phyloP scores from a whole-genome alignment of 2,888 invertebrate genomes.

The Ellobium chinense region DNA sequence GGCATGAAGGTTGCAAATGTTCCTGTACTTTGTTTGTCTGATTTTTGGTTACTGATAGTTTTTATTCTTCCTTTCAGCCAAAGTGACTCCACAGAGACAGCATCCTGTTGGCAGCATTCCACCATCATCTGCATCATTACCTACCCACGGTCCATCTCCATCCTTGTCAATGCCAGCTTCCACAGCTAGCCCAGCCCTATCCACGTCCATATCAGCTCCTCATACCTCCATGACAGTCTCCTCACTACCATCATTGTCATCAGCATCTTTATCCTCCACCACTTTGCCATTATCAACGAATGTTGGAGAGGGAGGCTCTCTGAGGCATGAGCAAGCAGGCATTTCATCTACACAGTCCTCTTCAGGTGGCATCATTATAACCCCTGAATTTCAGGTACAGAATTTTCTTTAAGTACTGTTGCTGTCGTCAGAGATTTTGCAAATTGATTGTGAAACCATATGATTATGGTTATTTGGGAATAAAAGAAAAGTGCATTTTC shows the following conservation, averaged over 20 bases:
- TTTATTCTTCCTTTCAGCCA: constrained; percentile 56
- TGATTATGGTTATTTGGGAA: too few relatives aligned
- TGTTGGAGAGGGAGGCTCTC: not conserved
- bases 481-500: too few relatives aligned
- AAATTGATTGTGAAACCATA: too few relatives aligned
- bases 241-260: constrained; percentile 23
- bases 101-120: constrained; percentile 50
- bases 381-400: constrained; percentile 40
- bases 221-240: constrained; percentile 40
- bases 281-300: constrained; percentile 15
- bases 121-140: constrained; percentile 36
- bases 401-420: too few relatives aligned
- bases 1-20: too few relatives aligned
- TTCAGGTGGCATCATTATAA: constrained; percentile 29
- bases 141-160: constrained; percentile 43
- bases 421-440: too few relatives aligned
- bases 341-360: constrained; percentile 24
- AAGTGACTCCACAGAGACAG: constrained; percentile 70
- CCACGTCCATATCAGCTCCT: constrained; percentile 56
- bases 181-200: constrained; percentile 51
- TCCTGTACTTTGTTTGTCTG: not conserved
- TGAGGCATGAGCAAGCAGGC: constrained; percentile 18
- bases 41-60: not conserved
- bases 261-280: too few relatives aligned
- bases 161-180: constrained; percentile 36